These are phyloP conservation scores for Zaprionus obscuricornis DNA, from an alignment of 2,888 invertebrate genomes.

Conservation along the genomic window DNA sequence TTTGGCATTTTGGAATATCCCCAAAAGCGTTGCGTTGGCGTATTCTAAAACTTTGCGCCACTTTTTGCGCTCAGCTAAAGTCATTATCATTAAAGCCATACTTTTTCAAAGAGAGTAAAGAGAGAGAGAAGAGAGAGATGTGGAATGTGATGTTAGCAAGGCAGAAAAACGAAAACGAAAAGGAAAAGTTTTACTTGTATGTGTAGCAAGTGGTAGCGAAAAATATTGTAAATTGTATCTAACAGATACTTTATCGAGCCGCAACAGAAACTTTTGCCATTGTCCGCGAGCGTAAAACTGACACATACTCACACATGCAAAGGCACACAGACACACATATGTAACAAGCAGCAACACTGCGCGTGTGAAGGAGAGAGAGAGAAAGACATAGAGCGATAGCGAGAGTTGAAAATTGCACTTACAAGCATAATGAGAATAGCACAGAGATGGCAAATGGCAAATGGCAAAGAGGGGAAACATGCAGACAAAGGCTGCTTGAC, in stretches of 20 bases:
- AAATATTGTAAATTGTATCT: slow-evolving; percentile 74
- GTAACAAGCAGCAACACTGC: slow-evolving; percentile 16
- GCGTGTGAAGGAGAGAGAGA: slow-evolving; percentile 9
- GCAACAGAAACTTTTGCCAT: slow-evolving; percentile 73
- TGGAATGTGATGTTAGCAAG: no score
- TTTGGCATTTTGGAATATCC: slow-evolving; percentile 68
- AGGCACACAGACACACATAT: slow-evolving; percentile 2
- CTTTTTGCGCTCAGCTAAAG: slow-evolving; percentile 69
- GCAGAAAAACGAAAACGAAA: neutral
- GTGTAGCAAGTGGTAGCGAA: slow-evolving; percentile 37
- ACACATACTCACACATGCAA: slow-evolving; percentile 28
- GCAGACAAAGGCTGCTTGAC: no score
- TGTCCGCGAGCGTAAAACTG: slow-evolving; percentile 67
- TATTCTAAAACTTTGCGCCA: slow-evolving; percentile 72
- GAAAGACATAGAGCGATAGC: slow-evolving; percentile 1
- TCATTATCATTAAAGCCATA: slow-evolving; percentile 75
- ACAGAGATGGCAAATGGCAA: slow-evolving; percentile 31
- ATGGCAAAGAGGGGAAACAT: neutral
- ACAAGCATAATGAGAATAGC: slow-evolving; percentile 50
- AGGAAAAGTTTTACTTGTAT: slow-evolving; percentile 62
- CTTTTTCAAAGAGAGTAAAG: slow-evolving; percentile 60
- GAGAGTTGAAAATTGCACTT: slow-evolving; percentile 52
- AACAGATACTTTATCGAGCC: slow-evolving; percentile 75
- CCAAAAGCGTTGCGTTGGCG: slow-evolving; percentile 70
- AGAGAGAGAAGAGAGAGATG: no score